Conservation (phyloP, 2,113 vertebrate genomes). For the Oncorhynchus mykiss region DNA sequence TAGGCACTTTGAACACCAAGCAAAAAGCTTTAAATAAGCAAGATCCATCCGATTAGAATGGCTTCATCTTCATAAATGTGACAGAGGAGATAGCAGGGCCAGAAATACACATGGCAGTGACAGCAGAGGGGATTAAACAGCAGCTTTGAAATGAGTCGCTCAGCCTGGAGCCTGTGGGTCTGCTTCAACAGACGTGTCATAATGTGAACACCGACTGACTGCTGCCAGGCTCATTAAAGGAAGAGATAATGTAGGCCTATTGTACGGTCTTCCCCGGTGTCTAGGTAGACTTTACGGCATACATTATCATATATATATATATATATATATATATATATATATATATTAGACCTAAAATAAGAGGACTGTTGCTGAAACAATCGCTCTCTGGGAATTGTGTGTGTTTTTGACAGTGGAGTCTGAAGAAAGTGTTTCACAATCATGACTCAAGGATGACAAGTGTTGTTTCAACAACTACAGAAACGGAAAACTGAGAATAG, state of each 20-base stretch:
- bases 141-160: not conserved
- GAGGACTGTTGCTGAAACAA: not conserved
- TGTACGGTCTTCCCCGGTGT: not conserved
- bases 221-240: conserved; percentile 2
- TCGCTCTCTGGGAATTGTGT: not conserved
- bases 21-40: conserved; percentile 5
- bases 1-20: conserved; percentile 20
- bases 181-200: not conserved
- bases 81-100: not conserved
- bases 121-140: not conserved
- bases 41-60: not conserved
- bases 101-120: conserved; percentile 9
- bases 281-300: too few relatives aligned
- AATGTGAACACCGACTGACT: not conserved
- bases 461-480: too few relatives aligned
- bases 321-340: too few relatives aligned
- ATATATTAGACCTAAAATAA: not conserved
- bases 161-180: not conserved
- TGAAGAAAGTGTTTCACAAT: too few relatives aligned
- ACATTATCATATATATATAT: too few relatives aligned
- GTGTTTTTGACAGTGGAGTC: too few relatives aligned
- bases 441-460: too few relatives aligned
- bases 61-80: conserved; percentile 6
- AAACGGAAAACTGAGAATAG: too few relatives aligned
- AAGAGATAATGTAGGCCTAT: not conserved